Percentiles rank a stretch among this genome's conserved stretches.
Evolutionary conservation across 2,888 invertebrate genomes (phyloP).

Genomic region (Pyrochroa serraticornis): DNA sequence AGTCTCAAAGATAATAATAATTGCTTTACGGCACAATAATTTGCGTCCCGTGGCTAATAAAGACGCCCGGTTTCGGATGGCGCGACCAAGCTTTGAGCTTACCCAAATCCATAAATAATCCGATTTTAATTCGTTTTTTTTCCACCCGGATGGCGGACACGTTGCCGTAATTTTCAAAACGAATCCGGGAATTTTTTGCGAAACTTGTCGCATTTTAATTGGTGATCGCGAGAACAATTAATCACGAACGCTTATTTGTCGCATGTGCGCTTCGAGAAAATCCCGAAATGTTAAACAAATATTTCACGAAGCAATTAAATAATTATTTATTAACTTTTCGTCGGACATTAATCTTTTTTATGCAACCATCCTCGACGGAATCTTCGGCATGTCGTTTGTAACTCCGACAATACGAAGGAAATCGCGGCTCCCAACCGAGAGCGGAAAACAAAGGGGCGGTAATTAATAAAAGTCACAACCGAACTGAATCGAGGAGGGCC

Average conservation of each 20-base stretch:
- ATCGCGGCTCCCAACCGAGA: slow-evolving; percentile 33
- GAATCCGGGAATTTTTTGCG: slow-evolving; percentile 5
- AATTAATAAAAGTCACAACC: slow-evolving; percentile 31
- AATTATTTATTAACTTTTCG: slow-evolving; percentile 25
- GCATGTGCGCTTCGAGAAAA: slow-evolving; percentile 14
- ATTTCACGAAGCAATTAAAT: slow-evolving; percentile 26
- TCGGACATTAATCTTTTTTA: slow-evolving; percentile 20
- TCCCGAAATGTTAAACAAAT: slow-evolving; percentile 15
- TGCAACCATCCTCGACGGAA: slow-evolving; percentile 7
- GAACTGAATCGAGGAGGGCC: slow-evolving; percentile 11
- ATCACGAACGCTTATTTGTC: slow-evolving; percentile 17
- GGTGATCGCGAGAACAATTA: slow-evolving; percentile 24
- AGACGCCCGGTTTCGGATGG: no score
- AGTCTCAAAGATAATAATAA: no score
- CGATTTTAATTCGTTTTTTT: no score
- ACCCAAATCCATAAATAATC: no score
- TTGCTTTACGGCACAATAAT: no score
- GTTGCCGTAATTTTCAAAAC: slow-evolving; percentile 13
- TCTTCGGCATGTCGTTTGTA: slow-evolving; percentile 18
- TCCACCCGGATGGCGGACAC: no score
- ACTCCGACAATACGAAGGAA: slow-evolving; percentile 28
- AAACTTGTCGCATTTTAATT: slow-evolving; percentile 22
- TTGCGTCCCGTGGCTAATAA: no score
- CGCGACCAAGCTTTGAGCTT: no score
- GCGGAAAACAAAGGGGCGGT: slow-evolving; percentile 25